phyloP scores from a whole-genome alignment of 2,797 vertebrate species.

The Menidia menidia region DNA sequence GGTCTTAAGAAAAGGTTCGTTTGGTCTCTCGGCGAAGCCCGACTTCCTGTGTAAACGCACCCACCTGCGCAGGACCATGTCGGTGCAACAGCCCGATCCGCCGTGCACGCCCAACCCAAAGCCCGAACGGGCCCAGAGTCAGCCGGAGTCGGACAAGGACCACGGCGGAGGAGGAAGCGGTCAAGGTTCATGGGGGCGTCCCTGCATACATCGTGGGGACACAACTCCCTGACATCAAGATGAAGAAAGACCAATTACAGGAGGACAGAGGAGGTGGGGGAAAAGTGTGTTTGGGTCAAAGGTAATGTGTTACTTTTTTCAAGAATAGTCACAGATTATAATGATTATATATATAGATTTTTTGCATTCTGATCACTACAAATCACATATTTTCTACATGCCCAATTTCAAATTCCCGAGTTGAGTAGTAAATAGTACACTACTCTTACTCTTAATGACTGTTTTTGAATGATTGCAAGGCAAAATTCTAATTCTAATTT shows the following conservation, averaged over 20 bases:
- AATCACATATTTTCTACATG: neutral
- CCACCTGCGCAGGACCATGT: constrained; percentile 96
- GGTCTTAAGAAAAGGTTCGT: constrained; percentile 96
- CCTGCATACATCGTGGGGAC: constrained; percentile 83
- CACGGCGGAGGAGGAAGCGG: constrained; percentile 75
- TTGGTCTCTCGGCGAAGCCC: constrained; percentile 92
- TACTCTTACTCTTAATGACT: neutral
- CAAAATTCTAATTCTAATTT: neutral
- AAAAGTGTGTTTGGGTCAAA: constrained; percentile 50
- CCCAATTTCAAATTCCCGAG: neutral
- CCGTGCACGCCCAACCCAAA: constrained; percentile 90
- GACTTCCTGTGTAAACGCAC: constrained; percentile 97
- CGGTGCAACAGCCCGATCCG: constrained; percentile 95
- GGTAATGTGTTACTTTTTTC: constrained; percentile 43
- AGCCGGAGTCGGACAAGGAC: constrained; percentile 97
- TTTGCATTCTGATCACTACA: too few species aligned
- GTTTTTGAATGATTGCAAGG: neutral
- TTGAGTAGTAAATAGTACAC: neutral
- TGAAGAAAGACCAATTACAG: constrained; percentile 30
- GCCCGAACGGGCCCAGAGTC: constrained; percentile 97
- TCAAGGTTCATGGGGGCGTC: constrained; percentile 78
- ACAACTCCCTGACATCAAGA: constrained; percentile 80
- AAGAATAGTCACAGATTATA: too few species aligned
- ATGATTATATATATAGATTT: too few species aligned
- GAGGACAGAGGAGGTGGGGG: constrained; percentile 45